Conservation (phyloP, 2,888 invertebrate species). For the Caenorhabditis drosophilae region DNA sequence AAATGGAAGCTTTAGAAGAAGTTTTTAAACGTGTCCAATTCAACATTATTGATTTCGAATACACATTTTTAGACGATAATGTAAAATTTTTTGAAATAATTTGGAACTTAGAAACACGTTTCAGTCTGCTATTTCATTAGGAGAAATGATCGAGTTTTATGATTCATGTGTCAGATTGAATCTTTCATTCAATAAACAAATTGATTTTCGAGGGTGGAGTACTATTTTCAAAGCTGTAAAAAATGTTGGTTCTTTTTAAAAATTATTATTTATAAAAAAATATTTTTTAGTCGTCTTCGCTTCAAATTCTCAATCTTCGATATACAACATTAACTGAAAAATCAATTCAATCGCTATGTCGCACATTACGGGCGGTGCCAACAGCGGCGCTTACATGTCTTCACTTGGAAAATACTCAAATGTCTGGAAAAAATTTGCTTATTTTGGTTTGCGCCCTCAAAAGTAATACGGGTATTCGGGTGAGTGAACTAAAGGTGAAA, state of each 20-base stretch:
- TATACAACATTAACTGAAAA: constrained; percentile 77
- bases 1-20: constrained; percentile 84
- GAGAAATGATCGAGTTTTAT: constrained; percentile 91
- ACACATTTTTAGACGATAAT: constrained; percentile 79
- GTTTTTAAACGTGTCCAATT: constrained; percentile 82
- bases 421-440: constrained; percentile 80
- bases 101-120: not conserved
- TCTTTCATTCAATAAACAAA: constrained; percentile 80
- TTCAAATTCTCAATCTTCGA: constrained; percentile 77
- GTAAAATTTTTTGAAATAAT: constrained; percentile 69
- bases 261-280: not conserved
- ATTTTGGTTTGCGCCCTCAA: constrained; percentile 79
- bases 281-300: constrained; percentile 76
- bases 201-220: constrained; percentile 83
- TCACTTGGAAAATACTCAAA: constrained; percentile 80
- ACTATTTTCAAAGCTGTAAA: constrained; percentile 82
- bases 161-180: constrained; percentile 81
- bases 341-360: constrained; percentile 59
- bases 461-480: constrained; percentile 75
- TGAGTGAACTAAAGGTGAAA: no score
- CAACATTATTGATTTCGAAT: constrained; percentile 77
- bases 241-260: constrained; percentile 74
- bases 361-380: constrained; percentile 77
- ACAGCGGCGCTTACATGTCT: constrained; percentile 77
- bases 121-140: constrained; percentile 79